Evolutionary conservation across 64 coral and sea anemone species (phyloP), one percentile per base, ranked within the genome.

Genomic region (Hydrozoanthus tunicans): DNA sequence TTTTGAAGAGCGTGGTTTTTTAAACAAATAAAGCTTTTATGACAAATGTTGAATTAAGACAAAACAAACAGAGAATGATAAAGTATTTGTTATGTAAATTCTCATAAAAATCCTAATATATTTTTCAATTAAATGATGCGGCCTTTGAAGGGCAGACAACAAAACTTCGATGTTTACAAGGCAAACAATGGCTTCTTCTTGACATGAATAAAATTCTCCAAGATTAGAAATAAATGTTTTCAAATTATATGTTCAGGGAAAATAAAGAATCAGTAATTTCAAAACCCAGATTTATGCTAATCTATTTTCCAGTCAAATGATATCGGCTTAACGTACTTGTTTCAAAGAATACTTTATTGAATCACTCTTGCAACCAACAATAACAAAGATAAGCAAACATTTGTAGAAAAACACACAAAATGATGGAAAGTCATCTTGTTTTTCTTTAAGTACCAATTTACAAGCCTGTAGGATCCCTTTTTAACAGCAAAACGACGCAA

Each of bases 11-110:
- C 89, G 86, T 90, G 89, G 91, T 76, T 70, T 93, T 77, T 91
- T 73, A 93, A 83, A 70, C 90, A 89, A 96, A 96, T 93, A 93
- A 90, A 90, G 92, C 92, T 92, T 97, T 97, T 96, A 97, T 94
- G 53, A 11, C 69, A 90, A 77, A 78, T 90, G 75, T 81, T 80
- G 84, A 74, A 88, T 88, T 88, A 74, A 88, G 69, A 88, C 84
- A 88, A 88, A 88, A 88, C 84, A 88, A 88, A 88, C 84, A 88
- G 56, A 43, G 69, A 74, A 73, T 61, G 84, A 88, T 88, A 88
- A 75, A 88, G 84, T 88, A 70, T 88, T 88, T 88, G 74, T 88
- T 88, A 88, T 88, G 84, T 88, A 88, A 88, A 88, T 88, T 88
- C 68, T 88, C 84, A 88, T 88, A 67, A 88, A 88, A 88, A 74